Percentiles rank a stretch among this genome's conserved stretches.
These are phyloP conservation scores for Pipra filicauda DNA, from an alignment of 2,113 vertebrate genomes.

Conservation along the genomic window DNA sequence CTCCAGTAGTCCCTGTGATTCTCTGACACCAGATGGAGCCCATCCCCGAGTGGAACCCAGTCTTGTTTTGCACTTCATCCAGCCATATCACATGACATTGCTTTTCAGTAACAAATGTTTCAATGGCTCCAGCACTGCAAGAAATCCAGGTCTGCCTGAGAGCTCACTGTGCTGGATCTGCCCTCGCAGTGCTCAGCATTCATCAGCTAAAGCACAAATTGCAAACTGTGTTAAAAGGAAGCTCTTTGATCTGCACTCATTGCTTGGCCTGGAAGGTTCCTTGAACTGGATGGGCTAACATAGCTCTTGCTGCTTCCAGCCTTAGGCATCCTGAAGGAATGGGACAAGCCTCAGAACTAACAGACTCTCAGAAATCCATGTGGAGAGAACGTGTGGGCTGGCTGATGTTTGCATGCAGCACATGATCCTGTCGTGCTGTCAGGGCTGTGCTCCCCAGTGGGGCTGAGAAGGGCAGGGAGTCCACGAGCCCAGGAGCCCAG, in stretches of 20 bases:
- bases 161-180: background rate
- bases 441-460: background rate
- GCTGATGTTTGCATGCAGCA: background rate
- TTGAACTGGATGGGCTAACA: background rate
- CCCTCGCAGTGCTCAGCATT: background rate
- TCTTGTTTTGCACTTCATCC: background rate
- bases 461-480: background rate
- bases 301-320: background rate
- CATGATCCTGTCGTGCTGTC: rapidly evolving
- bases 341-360: background rate
- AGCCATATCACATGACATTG: background rate
- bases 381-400: background rate
- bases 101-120: background rate
- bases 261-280: background rate
- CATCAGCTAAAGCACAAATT: background rate
- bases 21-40: background rate
- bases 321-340: background rate
- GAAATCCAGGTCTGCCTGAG: background rate
- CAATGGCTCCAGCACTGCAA: background rate
- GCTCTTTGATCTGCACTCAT: background rate
- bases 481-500: rapidly evolving
- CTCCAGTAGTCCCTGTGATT: background rate
- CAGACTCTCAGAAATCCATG: background rate
- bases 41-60: background rate
- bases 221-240: background rate